These are phyloP conservation scores for Chionomys nivalis DNA, from an alignment of 2,113 vertebrate genomes.

Conservation along the genomic window DNA sequence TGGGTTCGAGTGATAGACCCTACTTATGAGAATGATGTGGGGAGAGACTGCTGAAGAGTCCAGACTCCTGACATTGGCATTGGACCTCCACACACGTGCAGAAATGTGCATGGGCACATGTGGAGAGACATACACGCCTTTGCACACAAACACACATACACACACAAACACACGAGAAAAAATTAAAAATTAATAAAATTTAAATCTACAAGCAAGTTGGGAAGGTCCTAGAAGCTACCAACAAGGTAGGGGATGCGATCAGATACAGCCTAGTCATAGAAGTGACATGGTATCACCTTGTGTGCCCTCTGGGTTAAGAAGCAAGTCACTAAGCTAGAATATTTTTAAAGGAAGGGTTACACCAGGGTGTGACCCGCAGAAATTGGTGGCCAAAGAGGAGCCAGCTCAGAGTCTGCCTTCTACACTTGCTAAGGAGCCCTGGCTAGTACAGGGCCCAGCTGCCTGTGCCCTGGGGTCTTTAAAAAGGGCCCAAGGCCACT, in stretches of 20 bases:
- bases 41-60: neutral
- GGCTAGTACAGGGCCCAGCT: neutral
- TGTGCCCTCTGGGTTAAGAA: neutral
- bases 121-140: neutral
- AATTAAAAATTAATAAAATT: neutral
- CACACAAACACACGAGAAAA: neutral
- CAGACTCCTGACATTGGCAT: neutral
- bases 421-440: neutral
- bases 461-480: fast-evolving
- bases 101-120: neutral
- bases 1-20: neutral
- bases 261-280: neutral
- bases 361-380: fast-evolving
- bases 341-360: fast-evolving
- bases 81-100: neutral
- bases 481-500: neutral
- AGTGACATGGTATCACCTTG: neutral
- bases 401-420: neutral
- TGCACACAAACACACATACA: neutral
- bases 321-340: neutral
- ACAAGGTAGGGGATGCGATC: neutral
- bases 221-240: neutral
- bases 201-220: neutral
- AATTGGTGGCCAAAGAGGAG: neutral
- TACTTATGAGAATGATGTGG: neutral